Conservation (phyloP, 35 echinoderm and acorn worm species). For the Holothuria glaberrima region DNA sequence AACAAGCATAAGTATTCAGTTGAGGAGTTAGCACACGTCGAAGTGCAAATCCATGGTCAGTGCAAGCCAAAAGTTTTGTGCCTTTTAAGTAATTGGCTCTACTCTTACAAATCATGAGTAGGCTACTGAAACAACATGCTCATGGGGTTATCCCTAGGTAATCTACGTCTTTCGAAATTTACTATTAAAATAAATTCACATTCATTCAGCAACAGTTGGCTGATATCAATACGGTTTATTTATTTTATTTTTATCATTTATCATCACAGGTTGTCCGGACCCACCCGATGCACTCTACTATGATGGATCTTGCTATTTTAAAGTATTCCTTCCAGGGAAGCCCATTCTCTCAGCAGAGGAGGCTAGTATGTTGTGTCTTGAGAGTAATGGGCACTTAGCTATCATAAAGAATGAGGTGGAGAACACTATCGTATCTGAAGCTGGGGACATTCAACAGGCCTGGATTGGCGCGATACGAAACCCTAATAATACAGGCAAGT, state of each 20-base stretch:
- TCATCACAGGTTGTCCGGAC: conserved; percentile 18
- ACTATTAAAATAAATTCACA: too few species aligned
- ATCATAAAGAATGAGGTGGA: conserved; percentile 16
- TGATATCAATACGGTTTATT: not conserved
- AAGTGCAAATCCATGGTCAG: too few species aligned
- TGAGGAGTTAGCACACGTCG: too few species aligned
- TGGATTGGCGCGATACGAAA: conserved; percentile 47
- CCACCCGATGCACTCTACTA: not conserved
- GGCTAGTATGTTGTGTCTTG: not conserved
- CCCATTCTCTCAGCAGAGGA: not conserved
- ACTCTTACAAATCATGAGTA: too few species aligned
- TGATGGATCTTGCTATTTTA: conserved; percentile 45
- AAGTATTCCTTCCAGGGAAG: conserved; percentile 16
- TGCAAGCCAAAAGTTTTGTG: too few species aligned
- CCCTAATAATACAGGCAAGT: conserved; percentile 3
- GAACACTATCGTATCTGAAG: conserved; percentile 23
- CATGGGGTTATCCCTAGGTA: too few species aligned
- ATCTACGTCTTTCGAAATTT: too few species aligned
- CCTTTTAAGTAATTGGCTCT: too few species aligned
- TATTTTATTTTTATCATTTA: not conserved
- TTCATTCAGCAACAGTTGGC: too few species aligned
- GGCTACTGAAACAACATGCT: too few species aligned
- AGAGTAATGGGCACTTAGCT: conserved; percentile 7
- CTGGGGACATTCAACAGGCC: conserved; percentile 6
- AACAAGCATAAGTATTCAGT: too few species aligned